Conservation (phyloP, 2,888 invertebrate genomes). For the Mythimna pallens region DNA sequence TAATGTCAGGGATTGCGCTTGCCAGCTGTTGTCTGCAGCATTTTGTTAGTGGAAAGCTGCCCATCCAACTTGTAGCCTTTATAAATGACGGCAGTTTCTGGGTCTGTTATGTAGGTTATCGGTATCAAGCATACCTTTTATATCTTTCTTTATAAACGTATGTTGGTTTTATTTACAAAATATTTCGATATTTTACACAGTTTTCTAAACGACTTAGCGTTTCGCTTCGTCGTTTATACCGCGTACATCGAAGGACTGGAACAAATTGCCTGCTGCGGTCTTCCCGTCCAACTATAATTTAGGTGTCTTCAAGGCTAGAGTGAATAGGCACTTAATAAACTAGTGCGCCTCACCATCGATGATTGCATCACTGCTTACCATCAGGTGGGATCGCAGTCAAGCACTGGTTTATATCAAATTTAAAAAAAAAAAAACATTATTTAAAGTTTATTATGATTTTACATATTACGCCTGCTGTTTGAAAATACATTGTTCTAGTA, state of each 20-base stretch:
- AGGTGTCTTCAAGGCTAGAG: too few species aligned
- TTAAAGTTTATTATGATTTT: not conserved
- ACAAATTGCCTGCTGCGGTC: too few species aligned
- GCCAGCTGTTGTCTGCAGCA: constrained; percentile 47
- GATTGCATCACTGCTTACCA: too few species aligned
- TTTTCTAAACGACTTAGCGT: too few species aligned
- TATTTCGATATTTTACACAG: not conserved
- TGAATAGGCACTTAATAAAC: too few species aligned
- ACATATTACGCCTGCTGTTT: not conserved
- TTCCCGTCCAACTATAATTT: too few species aligned
- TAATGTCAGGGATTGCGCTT: constrained; percentile 39
- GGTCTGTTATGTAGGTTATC: not conserved
- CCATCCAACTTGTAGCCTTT: constrained; percentile 36
- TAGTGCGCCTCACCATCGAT: too few species aligned
- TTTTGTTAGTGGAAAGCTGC: constrained; percentile 21
- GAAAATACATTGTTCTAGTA: not conserved
- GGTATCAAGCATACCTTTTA: not conserved
- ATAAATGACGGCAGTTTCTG: constrained; percentile 9
- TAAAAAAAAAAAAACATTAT: too few species aligned
- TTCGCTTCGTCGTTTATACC: too few species aligned
- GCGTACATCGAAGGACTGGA: too few species aligned
- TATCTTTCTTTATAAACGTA: not conserved
- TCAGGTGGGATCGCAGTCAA: too few species aligned
- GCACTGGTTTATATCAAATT: too few species aligned
- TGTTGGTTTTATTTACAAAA: not conserved